phyloP scores from a whole-genome alignment of 2,113 vertebrate species.

The Falco punctatus region DNA sequence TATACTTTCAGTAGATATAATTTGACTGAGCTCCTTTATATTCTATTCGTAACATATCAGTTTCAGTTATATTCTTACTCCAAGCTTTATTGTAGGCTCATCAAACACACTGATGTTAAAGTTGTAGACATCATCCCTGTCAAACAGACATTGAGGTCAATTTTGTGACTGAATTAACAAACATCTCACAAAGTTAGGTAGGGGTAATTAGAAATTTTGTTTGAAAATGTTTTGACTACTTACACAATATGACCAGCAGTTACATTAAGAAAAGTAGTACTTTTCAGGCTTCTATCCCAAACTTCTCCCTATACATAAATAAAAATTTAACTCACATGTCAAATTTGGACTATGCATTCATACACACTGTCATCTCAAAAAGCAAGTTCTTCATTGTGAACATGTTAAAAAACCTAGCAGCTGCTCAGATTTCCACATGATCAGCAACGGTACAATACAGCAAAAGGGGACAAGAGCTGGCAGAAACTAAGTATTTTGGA shows the following conservation, averaged over 20 bases:
- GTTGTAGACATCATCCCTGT: slow-evolving; percentile 80
- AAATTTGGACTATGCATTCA: background rate
- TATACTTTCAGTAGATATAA: background rate
- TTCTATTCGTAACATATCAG: background rate
- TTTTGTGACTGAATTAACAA: background rate
- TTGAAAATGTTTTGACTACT: slow-evolving; percentile 51
- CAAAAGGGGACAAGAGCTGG: background rate
- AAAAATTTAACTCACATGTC: background rate
- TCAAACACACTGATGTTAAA: slow-evolving; percentile 73
- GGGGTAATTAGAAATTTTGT: background rate
- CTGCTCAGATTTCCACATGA: background rate
- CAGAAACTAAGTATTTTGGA: background rate
- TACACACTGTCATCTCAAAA: background rate
- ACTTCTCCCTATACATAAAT: slow-evolving; percentile 61
- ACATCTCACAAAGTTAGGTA: background rate
- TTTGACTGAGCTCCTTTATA: background rate
- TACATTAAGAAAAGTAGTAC: slow-evolving; percentile 47
- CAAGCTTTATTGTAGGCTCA: slow-evolving; percentile 81
- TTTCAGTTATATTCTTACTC: slow-evolving; percentile 68
- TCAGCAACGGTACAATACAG: background rate
- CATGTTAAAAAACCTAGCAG: background rate
- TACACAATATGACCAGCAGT: slow-evolving; percentile 56
- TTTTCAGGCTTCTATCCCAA: slow-evolving; percentile 64
- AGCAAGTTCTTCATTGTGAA: background rate
- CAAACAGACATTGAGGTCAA: slow-evolving; percentile 33